Percentiles rank a stretch among this genome's conserved stretches.
These are phyloP conservation scores for Microchrysa polita DNA, from an alignment of 2,888 invertebrate species.

Conservation along the genomic window DNA sequence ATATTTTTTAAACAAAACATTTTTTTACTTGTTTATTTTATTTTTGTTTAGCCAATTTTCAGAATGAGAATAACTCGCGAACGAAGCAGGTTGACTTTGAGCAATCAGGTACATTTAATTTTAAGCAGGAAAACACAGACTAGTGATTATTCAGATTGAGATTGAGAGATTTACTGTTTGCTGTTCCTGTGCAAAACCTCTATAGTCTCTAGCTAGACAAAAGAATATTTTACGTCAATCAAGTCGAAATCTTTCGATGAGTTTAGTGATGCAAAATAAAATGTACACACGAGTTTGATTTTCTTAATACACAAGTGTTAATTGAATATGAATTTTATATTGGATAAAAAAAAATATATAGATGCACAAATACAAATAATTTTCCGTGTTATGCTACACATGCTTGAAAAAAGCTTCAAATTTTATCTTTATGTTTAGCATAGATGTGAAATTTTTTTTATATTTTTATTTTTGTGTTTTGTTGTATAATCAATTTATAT, in stretches of 20 bases:
- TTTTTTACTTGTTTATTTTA: slow-evolving; percentile 20
- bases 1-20: background rate
- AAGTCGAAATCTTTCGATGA: background rate
- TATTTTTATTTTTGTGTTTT: no score
- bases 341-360: background rate
- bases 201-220: background rate
- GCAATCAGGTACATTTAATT: slow-evolving; percentile 31
- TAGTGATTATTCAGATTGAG: background rate
- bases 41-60: slow-evolving; percentile 40
- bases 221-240: background rate
- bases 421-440: slow-evolving; percentile 7
- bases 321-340: no score
- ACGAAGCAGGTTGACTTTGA: slow-evolving; percentile 26
- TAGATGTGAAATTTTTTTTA: slow-evolving; percentile 20
- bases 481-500: background rate
- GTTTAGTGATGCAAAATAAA: background rate
- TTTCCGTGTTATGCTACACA: background rate
- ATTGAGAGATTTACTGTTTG: background rate
- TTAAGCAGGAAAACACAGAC: background rate
- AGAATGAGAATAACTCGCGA: slow-evolving; percentile 34
- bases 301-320: no score
- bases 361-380: background rate
- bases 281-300: no score
- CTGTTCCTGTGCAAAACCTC: background rate
- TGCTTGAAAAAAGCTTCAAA: slow-evolving; percentile 17